Percentiles rank a stretch among this genome's conserved stretches.
Evolutionary conservation across 2,888 invertebrate species (phyloP).

Genomic region (Netelia inedita): DNA sequence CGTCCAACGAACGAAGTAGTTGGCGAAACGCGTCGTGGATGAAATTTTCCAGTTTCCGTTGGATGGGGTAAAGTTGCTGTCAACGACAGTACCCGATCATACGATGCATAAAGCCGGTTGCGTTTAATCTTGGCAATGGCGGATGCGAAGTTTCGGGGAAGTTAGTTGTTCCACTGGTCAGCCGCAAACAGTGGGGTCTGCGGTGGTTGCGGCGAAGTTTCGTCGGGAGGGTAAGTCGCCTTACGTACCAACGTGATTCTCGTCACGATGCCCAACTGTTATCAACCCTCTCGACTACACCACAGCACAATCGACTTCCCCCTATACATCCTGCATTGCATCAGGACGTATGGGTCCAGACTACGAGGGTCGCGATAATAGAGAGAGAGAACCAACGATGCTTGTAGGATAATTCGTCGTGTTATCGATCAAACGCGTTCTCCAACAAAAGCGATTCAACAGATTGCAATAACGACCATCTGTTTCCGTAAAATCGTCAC

Average conservation of each 20-base stretch:
- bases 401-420: conserved; percentile 26
- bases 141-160: conserved; percentile 53
- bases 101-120: conserved; percentile 21
- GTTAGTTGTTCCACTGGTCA: conserved; percentile 64
- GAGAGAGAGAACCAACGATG: conserved; percentile 30
- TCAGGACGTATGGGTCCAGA: not conserved
- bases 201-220: conserved; percentile 43
- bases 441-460: not conserved
- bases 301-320: not conserved
- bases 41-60: too few species aligned
- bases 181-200: conserved; percentile 57
- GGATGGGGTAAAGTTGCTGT: conserved; percentile 9
- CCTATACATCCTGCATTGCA: not conserved
- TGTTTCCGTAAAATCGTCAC: too few species aligned
- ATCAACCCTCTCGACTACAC: conserved; percentile 13
- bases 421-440: conserved; percentile 31
- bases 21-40: too few species aligned
- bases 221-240: conserved; percentile 21
- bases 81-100: conserved; percentile 11
- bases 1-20: too few species aligned
- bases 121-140: conserved; percentile 42
- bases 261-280: conserved; percentile 11
- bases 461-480: too few species aligned
- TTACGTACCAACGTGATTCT: conserved; percentile 22
- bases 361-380: conserved; percentile 19